Evolutionary conservation across 1,140 invertebrate species (phyloP).

Genomic region (Metopolophium dirhodum): DNA sequence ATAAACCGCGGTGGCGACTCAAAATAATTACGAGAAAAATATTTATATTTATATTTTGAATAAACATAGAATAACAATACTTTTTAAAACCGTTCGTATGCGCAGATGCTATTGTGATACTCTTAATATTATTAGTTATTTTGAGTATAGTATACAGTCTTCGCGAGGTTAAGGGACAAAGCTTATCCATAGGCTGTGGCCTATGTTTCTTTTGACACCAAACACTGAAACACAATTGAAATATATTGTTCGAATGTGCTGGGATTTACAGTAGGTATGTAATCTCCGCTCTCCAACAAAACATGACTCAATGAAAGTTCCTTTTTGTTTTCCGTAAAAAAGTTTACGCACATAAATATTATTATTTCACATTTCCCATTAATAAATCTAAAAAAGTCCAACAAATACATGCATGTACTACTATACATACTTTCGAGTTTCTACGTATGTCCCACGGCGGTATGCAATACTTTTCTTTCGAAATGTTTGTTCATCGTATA

Average conservation of each 20-base stretch:
- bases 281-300: slow-evolving; percentile 17
- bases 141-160: neutral
- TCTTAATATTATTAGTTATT: neutral
- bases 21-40: neutral
- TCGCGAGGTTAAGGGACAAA: neutral
- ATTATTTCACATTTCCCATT: neutral
- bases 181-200: neutral
- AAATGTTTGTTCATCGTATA: neutral
- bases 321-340: neutral
- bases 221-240: neutral
- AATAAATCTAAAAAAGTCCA: neutral
- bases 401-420: neutral
- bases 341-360: neutral
- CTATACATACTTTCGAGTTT: neutral
- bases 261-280: neutral
- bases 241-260: neutral
- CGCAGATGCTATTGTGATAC: neutral
- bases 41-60: neutral
- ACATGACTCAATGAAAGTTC: slow-evolving; percentile 15
- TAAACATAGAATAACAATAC: neutral
- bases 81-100: neutral
- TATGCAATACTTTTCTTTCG: neutral
- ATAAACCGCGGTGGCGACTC: neutral
- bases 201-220: neutral
- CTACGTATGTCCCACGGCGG: neutral